Evolutionary conservation across 2,888 invertebrate species (phyloP), one percentile per base, ranked within the genome.

Genomic region (Iphiclides podalirius): DNA sequence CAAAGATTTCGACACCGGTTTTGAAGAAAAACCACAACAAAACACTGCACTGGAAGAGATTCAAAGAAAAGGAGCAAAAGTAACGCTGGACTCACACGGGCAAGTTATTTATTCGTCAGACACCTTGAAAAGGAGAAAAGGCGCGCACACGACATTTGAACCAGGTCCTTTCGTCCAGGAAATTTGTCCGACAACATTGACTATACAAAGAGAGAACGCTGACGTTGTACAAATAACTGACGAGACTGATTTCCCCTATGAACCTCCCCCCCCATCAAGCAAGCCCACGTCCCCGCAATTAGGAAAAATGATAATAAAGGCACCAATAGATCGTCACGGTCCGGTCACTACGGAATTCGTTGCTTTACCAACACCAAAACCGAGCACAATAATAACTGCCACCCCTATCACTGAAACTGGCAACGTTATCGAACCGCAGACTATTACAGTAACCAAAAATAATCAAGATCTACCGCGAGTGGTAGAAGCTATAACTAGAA

Each of bases 91-190:
- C 79, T 94, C 96, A 15, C 94, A 94, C 66, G 97, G 96, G 43
- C 95, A 95, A 90, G 95, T 96, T 36, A 94, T 96, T 53, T 96
- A 94, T 80, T 94, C 94, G 55, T 96, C 96, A 13, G 96, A 96
- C 64, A 96, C 96, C 69, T 82, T 96, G 56, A 93, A 93, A 70
- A 90, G 95, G 63, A 89, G 93, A 57, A 95, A 95, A 88, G 94
- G 93, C 52, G 93, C 94, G 11, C 94, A 95, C 68, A 94, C 95
- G 28, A 95, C 96, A 23, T 96, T 96, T 68, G 95, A 95, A 85
- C 96, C 96, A 47, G 96, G 96, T 59, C 95, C 95, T 35, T 94
- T 94, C 73, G 94, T 96, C 15, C 94, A 94, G 80, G 92, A 92
- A 65, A 75, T 87, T 43, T 67, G 74, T 42, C 82, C 85, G n/a